Evolutionary conservation across 2,797 vertebrate species (phyloP).

Genomic region (Synaphobranchus kaupii): DNA sequence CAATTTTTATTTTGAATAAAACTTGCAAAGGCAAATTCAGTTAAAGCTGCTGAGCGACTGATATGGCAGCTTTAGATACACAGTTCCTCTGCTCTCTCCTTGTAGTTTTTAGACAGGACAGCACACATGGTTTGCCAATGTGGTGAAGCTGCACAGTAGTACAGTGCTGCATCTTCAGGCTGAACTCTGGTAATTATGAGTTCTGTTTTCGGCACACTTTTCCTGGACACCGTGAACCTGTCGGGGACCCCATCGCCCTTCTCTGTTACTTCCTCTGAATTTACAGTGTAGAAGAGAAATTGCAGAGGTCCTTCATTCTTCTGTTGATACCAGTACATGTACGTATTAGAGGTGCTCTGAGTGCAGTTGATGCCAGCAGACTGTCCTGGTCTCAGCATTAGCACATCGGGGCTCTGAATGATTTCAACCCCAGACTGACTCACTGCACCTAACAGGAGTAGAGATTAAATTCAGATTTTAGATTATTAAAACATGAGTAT

Average conservation of each 20-base stretch:
- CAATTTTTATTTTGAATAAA: no score
- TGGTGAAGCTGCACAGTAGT: slow-evolving; percentile 35
- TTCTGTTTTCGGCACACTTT: neutral
- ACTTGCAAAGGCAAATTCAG: no score
- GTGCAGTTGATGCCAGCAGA: slow-evolving; percentile 18
- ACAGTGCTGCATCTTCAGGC: slow-evolving; percentile 26
- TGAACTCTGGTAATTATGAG: slow-evolving; percentile 19
- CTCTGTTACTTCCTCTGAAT: slow-evolving; percentile 11
- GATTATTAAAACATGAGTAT: neutral
- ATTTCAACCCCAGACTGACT: slow-evolving; percentile 16
- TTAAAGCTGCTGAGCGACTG: no score
- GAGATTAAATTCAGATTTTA: neutral
- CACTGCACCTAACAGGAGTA: slow-evolving; percentile 3
- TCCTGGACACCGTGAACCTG: slow-evolving; percentile 32
- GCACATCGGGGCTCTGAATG: slow-evolving; percentile 21
- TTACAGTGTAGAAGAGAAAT: slow-evolving; percentile 22
- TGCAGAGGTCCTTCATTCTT: slow-evolving; percentile 21
- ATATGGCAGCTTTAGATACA: no score
- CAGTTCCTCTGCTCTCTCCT: neutral
- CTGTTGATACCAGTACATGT: slow-evolving; percentile 40
- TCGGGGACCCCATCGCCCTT: slow-evolving; percentile 4
- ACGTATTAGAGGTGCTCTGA: slow-evolving; percentile 23
- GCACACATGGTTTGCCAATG: slow-evolving; percentile 18
- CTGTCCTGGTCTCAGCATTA: slow-evolving; percentile 17
- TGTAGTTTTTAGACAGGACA: slow-evolving; percentile 27